These are phyloP conservation scores for Hoplias malabaricus DNA, from an alignment of 2,113 vertebrate species.

Conservation along the genomic window DNA sequence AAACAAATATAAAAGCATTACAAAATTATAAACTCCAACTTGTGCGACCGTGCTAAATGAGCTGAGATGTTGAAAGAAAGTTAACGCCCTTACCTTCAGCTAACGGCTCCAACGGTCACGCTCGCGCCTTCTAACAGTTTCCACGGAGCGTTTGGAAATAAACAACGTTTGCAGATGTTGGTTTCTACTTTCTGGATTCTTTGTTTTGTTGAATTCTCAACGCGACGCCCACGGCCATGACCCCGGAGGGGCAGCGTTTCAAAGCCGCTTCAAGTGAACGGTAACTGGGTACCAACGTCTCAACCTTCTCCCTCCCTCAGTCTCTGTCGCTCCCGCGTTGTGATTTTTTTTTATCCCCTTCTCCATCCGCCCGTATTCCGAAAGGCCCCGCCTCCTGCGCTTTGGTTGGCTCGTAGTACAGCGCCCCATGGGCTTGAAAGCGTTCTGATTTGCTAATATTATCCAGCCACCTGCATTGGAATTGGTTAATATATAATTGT, in stretches of 20 bases:
- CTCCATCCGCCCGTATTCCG: not conserved
- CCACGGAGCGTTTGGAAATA: not conserved
- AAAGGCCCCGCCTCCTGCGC: not conserved
- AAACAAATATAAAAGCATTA: not conserved
- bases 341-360: not conserved
- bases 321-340: not conserved
- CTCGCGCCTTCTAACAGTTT: not conserved
- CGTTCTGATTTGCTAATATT: not conserved
- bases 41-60: not conserved
- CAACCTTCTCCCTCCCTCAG: not conserved
- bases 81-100: slow-evolving; percentile 56
- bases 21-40: not conserved
- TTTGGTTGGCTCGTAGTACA: not conserved
- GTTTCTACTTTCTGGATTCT: not conserved
- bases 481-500: not conserved
- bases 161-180: not conserved
- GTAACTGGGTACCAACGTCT: not conserved
- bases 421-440: not conserved
- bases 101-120: slow-evolving; percentile 23
- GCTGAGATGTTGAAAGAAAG: slow-evolving; percentile 30
- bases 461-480: not conserved
- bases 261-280: not conserved
- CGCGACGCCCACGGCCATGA: not conserved
- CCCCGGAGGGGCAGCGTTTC: not conserved
- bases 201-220: not conserved